These are phyloP conservation scores for Mionectes olivaceus DNA, from an alignment of 2,797 vertebrate genomes.

Conservation along the genomic window DNA sequence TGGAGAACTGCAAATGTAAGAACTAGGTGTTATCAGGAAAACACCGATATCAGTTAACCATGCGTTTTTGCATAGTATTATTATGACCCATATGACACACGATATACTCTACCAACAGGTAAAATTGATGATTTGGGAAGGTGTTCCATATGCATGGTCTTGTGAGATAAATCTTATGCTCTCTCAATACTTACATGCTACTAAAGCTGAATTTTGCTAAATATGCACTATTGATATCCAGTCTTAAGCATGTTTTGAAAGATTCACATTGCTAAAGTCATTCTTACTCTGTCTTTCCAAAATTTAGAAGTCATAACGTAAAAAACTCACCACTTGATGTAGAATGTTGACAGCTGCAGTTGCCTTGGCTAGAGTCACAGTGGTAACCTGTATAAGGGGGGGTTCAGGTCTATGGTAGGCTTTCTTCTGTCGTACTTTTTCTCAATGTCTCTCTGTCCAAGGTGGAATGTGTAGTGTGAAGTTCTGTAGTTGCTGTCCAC, in stretches of 20 bases:
- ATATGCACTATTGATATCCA: not conserved
- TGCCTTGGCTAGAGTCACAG: not conserved
- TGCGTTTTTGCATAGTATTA: not conserved
- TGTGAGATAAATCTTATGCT: not conserved
- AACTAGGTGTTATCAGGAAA: not conserved
- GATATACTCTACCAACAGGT: not conserved
- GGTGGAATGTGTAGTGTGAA: not conserved
- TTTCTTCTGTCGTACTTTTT: not conserved
- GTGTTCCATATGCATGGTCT: not conserved
- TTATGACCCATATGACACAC: not conserved
- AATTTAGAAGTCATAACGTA: not conserved
- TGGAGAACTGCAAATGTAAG: not conserved
- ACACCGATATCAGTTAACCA: not conserved
- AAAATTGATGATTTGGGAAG: not conserved
- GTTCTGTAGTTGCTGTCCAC: not conserved
- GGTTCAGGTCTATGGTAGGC: rapidly evolving
- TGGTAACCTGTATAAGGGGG: not conserved
- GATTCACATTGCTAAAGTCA: not conserved
- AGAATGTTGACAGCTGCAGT: not conserved
- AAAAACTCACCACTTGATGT: not conserved
- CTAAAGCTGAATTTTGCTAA: not conserved
- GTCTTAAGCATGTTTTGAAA: not conserved
- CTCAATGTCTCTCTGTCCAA: not conserved
- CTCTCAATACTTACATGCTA: not conserved
- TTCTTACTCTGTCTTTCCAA: not conserved